phyloP scores from a whole-genome alignment of 1,140 invertebrate species.

The Leptopilina boulardi region DNA sequence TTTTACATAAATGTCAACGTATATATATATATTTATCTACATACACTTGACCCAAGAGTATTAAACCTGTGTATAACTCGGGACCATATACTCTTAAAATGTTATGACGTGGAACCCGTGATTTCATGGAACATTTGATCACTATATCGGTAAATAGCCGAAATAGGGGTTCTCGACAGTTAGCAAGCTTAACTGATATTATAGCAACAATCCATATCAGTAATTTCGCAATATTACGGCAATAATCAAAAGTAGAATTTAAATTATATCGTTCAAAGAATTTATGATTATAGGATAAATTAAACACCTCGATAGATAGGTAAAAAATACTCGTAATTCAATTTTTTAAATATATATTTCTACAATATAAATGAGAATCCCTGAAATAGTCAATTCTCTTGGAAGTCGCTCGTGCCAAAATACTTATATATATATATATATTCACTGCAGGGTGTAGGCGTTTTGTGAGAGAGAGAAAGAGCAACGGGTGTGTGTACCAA shows the following conservation, averaged over 20 bases:
- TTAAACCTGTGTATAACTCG: slow-evolving; percentile 47
- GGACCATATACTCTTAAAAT: slow-evolving; percentile 69
- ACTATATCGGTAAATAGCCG: slow-evolving; percentile 71
- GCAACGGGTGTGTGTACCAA: slow-evolving; percentile 66
- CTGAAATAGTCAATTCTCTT: slow-evolving; percentile 40
- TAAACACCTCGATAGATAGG: too few relatives aligned
- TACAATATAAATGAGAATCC: slow-evolving; percentile 45
- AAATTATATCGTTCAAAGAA: neutral
- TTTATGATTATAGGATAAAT: too few relatives aligned
- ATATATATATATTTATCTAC: too few relatives aligned
- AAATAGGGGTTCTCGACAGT: slow-evolving; percentile 59
- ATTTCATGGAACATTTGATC: slow-evolving; percentile 76
- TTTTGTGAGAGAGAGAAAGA: slow-evolving; percentile 12
- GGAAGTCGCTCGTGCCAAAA: slow-evolving; percentile 59
- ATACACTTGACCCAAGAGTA: slow-evolving; percentile 51
- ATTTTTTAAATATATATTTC: too few relatives aligned
- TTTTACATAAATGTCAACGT: neutral
- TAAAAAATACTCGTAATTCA: too few relatives aligned
- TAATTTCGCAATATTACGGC: slow-evolving; percentile 25
- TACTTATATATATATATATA: too few relatives aligned
- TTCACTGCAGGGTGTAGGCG: slow-evolving; percentile 51
- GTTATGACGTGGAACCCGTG: slow-evolving; percentile 74
- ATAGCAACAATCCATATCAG: slow-evolving; percentile 38
- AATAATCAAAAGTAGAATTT: neutral
- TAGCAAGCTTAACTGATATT: slow-evolving; percentile 36